Evolutionary conservation across 2,797 vertebrate species (phyloP).

Genomic region (Antrozous pallidus): DNA sequence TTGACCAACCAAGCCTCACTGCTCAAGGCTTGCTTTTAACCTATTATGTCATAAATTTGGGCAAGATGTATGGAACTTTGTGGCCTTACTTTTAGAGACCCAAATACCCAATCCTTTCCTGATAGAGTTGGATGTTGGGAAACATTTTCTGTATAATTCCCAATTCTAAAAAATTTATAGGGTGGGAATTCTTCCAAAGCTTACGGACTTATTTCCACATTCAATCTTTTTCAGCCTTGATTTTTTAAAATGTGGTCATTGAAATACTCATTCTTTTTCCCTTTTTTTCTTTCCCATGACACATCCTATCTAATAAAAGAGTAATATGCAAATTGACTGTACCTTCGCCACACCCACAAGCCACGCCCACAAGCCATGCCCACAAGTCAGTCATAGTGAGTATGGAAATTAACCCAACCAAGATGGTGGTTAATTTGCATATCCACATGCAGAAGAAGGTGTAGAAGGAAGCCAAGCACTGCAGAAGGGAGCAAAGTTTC

Average conservation of each 20-base stretch:
- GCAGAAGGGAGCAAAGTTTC: too few species aligned
- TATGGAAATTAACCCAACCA: too few species aligned
- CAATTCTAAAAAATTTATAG: neutral
- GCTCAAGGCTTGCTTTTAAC: neutral
- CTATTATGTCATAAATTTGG: neutral
- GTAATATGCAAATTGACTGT: too few species aligned
- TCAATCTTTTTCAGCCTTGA: neutral
- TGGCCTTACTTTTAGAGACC: accelerated
- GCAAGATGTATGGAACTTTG: neutral
- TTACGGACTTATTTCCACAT: neutral
- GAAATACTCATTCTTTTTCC: neutral
- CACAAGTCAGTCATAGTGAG: too few species aligned
- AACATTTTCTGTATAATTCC: neutral
- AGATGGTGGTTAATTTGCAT: too few species aligned
- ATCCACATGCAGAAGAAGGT: too few species aligned
- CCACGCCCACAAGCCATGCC: too few species aligned
- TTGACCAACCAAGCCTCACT: neutral
- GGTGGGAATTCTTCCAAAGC: neutral
- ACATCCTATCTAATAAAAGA: too few species aligned
- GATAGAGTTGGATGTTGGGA: neutral
- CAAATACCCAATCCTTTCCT: neutral
- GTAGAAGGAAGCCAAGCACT: too few species aligned
- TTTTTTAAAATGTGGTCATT: neutral
- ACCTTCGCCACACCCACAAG: too few species aligned
- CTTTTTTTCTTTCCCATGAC: neutral